A percentile compares a stretch with the other conserved stretches of the same genome.
Conservation (phyloP, 2,888 invertebrate genomes). For the Cantharis lateralis region DNA sequence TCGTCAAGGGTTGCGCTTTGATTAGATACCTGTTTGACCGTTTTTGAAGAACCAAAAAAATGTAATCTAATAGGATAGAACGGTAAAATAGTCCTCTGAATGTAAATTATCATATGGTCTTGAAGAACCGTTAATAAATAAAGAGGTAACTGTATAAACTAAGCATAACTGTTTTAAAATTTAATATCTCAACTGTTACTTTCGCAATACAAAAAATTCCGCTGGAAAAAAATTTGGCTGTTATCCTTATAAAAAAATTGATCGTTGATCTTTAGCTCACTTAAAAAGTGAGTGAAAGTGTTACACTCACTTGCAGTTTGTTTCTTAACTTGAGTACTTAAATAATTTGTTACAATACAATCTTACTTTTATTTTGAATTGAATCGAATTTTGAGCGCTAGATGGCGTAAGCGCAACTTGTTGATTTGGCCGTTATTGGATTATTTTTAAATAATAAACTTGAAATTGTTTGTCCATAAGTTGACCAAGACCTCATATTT, state of each 20-base stretch:
- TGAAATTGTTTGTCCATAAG: background rate
- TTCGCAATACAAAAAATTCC: background rate
- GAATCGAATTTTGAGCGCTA: background rate
- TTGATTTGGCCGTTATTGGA: background rate
- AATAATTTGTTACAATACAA: background rate
- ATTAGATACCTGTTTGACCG: background rate
- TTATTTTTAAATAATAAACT: background rate
- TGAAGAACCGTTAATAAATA: constrained; percentile 13
- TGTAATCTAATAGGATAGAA: background rate
- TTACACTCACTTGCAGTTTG: background rate
- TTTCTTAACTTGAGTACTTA: background rate
- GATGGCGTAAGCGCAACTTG: background rate
- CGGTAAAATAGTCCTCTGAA: constrained; percentile 11
- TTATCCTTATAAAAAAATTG: background rate
- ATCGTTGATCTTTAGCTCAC: background rate
- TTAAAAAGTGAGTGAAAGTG: background rate
- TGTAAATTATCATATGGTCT: constrained; percentile 11
- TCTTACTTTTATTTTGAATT: background rate
- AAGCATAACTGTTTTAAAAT: background rate
- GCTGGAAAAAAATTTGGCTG: background rate
- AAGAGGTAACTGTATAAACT: constrained; percentile 9
- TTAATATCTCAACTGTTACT: background rate
- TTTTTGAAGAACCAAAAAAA: background rate
- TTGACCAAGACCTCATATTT: constrained; percentile 4
- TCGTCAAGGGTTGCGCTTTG: background rate